Evolutionary conservation across 2,797 vertebrate species (phyloP).

Genomic region (Sebastes paucispinis): DNA sequence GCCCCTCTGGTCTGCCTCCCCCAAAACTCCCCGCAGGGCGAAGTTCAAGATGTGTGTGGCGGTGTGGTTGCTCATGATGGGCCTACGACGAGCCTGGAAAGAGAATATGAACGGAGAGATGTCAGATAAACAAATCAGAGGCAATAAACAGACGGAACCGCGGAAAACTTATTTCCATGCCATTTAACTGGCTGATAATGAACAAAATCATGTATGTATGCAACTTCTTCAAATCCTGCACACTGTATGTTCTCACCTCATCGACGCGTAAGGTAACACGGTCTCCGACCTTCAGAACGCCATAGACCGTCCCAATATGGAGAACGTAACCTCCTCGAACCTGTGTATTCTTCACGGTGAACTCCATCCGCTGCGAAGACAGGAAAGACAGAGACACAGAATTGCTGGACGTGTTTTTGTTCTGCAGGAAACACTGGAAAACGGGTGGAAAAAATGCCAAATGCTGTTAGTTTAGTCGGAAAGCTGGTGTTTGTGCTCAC

Average conservation of each 20-base stretch:
- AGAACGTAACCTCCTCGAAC: conserved; percentile 95
- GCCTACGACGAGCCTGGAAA: conserved; percentile 88
- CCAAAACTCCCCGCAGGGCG: conserved; percentile 89
- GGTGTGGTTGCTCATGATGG: conserved; percentile 98
- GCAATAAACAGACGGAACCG: neutral
- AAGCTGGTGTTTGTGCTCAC: neutral
- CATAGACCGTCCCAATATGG: conserved; percentile 92
- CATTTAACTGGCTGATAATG: neutral
- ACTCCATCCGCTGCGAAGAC: conserved; percentile 90
- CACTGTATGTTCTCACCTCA: conserved; percentile 83
- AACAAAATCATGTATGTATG: neutral
- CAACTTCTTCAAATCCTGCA: neutral
- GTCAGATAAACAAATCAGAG: neutral
- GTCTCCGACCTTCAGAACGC: conserved; percentile 90
- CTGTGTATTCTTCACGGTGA: conserved; percentile 95
- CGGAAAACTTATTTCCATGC: neutral
- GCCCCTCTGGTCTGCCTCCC: conserved; percentile 95
- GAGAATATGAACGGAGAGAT: neutral
- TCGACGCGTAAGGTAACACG: conserved; percentile 88
- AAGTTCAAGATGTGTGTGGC: conserved; percentile 98
- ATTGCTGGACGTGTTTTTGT: neutral
- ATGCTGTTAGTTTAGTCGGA: neutral
- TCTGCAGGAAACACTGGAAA: neutral
- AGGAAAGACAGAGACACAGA: neutral
- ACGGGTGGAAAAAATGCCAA: neutral